Evolutionary conservation across 2,888 invertebrate species (phyloP).

Genomic region (Hipparchia sbordonii): DNA sequence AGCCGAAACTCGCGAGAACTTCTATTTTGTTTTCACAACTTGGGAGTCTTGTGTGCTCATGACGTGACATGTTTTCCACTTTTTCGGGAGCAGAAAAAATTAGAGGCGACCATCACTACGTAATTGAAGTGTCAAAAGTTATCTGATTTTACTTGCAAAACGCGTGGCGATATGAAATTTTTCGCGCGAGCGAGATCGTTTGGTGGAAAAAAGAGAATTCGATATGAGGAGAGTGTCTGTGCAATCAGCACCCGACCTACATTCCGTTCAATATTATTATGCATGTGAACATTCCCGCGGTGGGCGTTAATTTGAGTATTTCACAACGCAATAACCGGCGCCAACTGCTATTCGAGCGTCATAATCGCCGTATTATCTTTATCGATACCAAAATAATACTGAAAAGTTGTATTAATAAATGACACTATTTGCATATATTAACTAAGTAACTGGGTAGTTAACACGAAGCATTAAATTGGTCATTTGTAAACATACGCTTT

Average conservation of each 20-base stretch:
- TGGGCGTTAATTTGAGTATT: slow-evolving; percentile 53
- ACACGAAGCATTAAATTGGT: neutral
- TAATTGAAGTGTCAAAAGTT: slow-evolving; percentile 84
- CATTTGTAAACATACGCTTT: slow-evolving; percentile 3
- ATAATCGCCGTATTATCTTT: slow-evolving; percentile 30
- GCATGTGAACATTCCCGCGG: slow-evolving; percentile 53
- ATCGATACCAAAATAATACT: slow-evolving; percentile 24
- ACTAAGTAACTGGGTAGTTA: neutral
- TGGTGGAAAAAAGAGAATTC: slow-evolving; percentile 78
- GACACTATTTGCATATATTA: slow-evolving; percentile 14
- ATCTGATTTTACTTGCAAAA: slow-evolving; percentile 83
- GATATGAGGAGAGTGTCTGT: slow-evolving; percentile 74
- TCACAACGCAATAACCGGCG: slow-evolving; percentile 37
- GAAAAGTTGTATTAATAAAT: slow-evolving; percentile 20
- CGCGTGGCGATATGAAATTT: slow-evolving; percentile 79
- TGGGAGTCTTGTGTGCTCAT: slow-evolving; percentile 65
- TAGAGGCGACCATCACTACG: slow-evolving; percentile 75
- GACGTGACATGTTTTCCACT: slow-evolving; percentile 69
- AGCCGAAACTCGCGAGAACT: slow-evolving; percentile 50
- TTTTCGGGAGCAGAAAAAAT: slow-evolving; percentile 60
- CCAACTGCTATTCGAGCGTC: slow-evolving; percentile 27
- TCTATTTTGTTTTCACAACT: slow-evolving; percentile 73
- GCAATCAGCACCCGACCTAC: slow-evolving; percentile 79
- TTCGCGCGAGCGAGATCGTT: slow-evolving; percentile 74
- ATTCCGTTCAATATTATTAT: slow-evolving; percentile 67